A percentile compares a stretch with the other conserved stretches of the same genome.
These are phyloP conservation scores for Ennomos fuscantarius DNA, from an alignment of 2,888 invertebrate genomes.

Conservation along the genomic window DNA sequence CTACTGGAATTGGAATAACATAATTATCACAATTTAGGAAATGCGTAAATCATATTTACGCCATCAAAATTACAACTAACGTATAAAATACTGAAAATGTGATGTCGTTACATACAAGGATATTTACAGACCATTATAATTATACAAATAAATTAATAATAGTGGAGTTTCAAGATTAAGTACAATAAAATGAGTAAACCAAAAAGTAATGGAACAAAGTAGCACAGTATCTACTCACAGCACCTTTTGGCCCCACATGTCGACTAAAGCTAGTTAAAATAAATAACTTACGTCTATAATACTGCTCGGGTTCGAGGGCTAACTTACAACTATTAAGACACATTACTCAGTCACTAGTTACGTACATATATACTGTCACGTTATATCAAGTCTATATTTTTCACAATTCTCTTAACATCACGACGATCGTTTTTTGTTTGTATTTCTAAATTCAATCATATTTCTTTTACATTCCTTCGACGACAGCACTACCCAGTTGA, in stretches of 20 bases:
- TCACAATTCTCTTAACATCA: slow-evolving; percentile 25
- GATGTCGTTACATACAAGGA: slow-evolving; percentile 49
- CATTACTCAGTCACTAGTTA: slow-evolving; percentile 45
- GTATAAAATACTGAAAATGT: slow-evolving; percentile 59
- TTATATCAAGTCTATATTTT: slow-evolving; percentile 29
- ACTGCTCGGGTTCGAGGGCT: slow-evolving; percentile 65
- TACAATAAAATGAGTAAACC: slow-evolving; percentile 45
- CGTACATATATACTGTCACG: slow-evolving; percentile 38
- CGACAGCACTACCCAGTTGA: slow-evolving; percentile 6
- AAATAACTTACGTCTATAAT: slow-evolving; percentile 72
- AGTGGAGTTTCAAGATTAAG: slow-evolving; percentile 31
- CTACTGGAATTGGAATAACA: slow-evolving; percentile 66
- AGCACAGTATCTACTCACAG: slow-evolving; percentile 60
- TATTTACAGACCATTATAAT: slow-evolving; percentile 26
- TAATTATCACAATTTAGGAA: slow-evolving; percentile 82
- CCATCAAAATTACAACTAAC: slow-evolving; percentile 42
- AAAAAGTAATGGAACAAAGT: slow-evolving; percentile 64
- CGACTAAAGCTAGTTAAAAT: slow-evolving; percentile 54
- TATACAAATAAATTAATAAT: slow-evolving; percentile 26
- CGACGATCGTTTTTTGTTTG: not conserved
- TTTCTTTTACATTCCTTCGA: not conserved
- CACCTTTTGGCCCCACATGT: slow-evolving; percentile 76
- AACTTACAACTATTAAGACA: slow-evolving; percentile 46
- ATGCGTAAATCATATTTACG: slow-evolving; percentile 65
- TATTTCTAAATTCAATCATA: slow-evolving; percentile 1